Base-by-base conservation (phyloP, 2,888 invertebrate species). In the Lobophora halterata region DNA sequence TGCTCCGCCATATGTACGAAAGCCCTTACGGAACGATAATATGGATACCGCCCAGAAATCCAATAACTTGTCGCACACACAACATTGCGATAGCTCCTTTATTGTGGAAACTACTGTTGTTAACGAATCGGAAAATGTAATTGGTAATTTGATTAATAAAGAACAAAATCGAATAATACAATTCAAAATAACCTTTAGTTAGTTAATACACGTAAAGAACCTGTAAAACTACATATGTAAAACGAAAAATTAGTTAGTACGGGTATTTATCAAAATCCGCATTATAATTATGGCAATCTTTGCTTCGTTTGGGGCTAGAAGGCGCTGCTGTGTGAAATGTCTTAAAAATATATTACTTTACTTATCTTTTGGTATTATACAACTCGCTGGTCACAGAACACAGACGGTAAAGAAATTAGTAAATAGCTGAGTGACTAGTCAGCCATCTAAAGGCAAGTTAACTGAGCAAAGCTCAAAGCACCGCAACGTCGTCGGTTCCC, bases 371-470 rank as follows among this genome's bases (percentile, higher is more conserved):
- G 3, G 14, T 14, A 3, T 14, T 3, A 3, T 14, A 5, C 16
- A 24, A 13, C 14, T 16, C 23, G 12, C 23, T 36, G 19, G 18
- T 24, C 19, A 42, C 11, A 23, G 17, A 31, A 27, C 28, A 17
- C n/a, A n/a, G n/a, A n/a, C n/a, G 21, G 21, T 36, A 36, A 28
- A 31, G 4, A 36, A 48, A 41, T 49, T 40, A 49, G 33, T 20
- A 17, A 36, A 39, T 34, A 42, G 33, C 34, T 27, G 36, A 42
- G 30, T 25, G n/a, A n/a, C n/a, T n/a, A n/a, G n/a, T n/a, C n/a
- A 41, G 33, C 24, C 27, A 34, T 35, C 28, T 19, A 28, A 20
- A 35, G 29, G 38, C 23, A 39, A 27, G 27, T 28, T 34, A 41
- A 38, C 19, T 31, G 16, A 6, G 12, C 28, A 36, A 17, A 41